Base-by-base conservation (phyloP, 2,888 invertebrate species). In the Agrilus cyanescens region DNA sequence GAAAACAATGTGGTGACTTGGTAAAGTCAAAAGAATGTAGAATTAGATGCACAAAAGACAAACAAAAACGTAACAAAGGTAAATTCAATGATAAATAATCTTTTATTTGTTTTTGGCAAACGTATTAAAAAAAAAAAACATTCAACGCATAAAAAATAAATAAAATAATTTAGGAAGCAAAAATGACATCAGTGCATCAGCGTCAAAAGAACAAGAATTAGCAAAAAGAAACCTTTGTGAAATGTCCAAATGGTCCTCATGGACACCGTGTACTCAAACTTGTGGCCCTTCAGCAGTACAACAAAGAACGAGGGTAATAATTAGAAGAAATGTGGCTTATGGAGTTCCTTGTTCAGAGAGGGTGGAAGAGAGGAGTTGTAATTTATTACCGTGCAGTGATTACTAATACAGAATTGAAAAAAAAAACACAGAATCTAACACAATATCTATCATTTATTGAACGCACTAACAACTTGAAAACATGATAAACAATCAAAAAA, bases 211-310 rank as follows among this genome's bases (percentile, higher is more conserved):
- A 37, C 18, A 18, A 4, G 45, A 50, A 25, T 37, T 37, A 12
- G 35, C 41, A 16, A 36, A 50, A 40, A 50, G 40, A 7, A 25
- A 53, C 6, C 73, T 74, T 46, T 83, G 82, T 56, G 67, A 69
- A 30, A 75, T 80, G 55, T 74, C 76, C 0, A 68, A 72, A 39
- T 82, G 82, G 82, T 75, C 78, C n/a, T 69, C 71, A 7, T 82
- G 82, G 82, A 75, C 78, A 4, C 73, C 77, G 1, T 83, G 83
- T 57, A 75, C 76, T 1, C 72, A 72, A 5, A 74, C 72, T 2
- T 84, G 83, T 56, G 82, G 82, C 1, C 59, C 67, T 10, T 65
- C 67, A 45, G 70, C 74, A 0, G 66, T 71, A 16, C 69, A 71
- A 31, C 72, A 74, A 49, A 63, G 75, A 37, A 73, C 74, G 0